Conservation (phyloP, 2,888 invertebrate species). For the Mayetiola destructor region DNA sequence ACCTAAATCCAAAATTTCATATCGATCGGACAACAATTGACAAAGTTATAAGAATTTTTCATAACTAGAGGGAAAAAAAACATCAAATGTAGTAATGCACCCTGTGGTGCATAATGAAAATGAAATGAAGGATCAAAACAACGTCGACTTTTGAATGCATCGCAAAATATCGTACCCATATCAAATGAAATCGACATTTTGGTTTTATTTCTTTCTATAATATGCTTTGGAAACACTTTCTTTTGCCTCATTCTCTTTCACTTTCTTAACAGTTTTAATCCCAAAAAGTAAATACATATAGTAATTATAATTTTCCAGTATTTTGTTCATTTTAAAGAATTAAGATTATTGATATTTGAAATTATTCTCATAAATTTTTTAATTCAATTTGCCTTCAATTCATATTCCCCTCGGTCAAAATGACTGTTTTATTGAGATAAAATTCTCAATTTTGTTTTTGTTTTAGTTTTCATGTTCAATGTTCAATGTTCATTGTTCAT, state of each 20-base stretch:
- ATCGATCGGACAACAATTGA: too few species aligned
- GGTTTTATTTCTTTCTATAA: not conserved
- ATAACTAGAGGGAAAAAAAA: too few species aligned
- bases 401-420: not conserved
- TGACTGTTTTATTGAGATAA: slow-evolving; percentile 3
- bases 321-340: slow-evolving; percentile 14
- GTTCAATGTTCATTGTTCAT: not conserved
- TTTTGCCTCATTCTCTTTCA: not conserved
- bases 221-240: not conserved
- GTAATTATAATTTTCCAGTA: slow-evolving; percentile 15
- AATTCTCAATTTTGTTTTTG: not conserved
- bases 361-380: not conserved
- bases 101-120: too few species aligned
- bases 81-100: too few species aligned
- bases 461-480: too few species aligned
- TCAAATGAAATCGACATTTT: slow-evolving; percentile 6
- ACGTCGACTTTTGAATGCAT: too few species aligned
- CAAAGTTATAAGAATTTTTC: too few species aligned
- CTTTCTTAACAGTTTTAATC: not conserved
- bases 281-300: slow-evolving; percentile 1
- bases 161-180: slow-evolving; percentile 7
- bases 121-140: too few species aligned
- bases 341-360: slow-evolving; percentile 10
- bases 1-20: too few species aligned
- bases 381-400: not conserved